phyloP scores from a whole-genome alignment of 2,797 vertebrate genomes.

The Urosaurus nigricauda region DNA sequence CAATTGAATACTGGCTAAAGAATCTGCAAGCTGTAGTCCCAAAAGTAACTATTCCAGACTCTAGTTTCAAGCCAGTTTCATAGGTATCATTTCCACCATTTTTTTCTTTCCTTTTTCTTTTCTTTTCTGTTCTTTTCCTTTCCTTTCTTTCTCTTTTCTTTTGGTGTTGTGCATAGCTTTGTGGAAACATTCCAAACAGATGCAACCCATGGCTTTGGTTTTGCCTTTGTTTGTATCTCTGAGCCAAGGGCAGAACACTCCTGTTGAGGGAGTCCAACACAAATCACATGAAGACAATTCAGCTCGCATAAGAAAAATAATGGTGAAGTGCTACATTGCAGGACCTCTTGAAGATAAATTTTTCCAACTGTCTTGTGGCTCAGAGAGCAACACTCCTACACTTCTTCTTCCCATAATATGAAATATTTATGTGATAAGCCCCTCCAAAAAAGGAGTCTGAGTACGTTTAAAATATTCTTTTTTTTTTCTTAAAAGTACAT shows the following conservation, averaged over 20 bases:
- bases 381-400: not conserved
- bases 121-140: not conserved
- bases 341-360: not conserved
- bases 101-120: not conserved
- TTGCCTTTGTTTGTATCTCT: not conserved
- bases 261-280: not conserved
- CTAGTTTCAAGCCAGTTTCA: not conserved
- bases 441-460: conserved; percentile 13
- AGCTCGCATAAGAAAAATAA: conserved; percentile 18
- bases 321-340: not conserved
- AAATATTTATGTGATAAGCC: not conserved
- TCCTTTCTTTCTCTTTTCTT: not conserved
- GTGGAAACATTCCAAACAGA: not conserved
- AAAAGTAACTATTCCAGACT: not conserved
- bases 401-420: conserved; percentile 4
- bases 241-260: not conserved
- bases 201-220: conserved; percentile 8
- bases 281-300: not conserved
- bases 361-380: not conserved
- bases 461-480: conserved; percentile 29
- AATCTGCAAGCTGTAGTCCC: not conserved
- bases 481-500: conserved; percentile 40
- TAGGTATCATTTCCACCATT: too few relatives aligned
- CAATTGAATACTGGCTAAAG: too few relatives aligned
- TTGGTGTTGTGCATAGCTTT: not conserved